phyloP scores from a whole-genome alignment of 2,797 vertebrate species.

The Pantherophis alleghaniensis region DNA sequence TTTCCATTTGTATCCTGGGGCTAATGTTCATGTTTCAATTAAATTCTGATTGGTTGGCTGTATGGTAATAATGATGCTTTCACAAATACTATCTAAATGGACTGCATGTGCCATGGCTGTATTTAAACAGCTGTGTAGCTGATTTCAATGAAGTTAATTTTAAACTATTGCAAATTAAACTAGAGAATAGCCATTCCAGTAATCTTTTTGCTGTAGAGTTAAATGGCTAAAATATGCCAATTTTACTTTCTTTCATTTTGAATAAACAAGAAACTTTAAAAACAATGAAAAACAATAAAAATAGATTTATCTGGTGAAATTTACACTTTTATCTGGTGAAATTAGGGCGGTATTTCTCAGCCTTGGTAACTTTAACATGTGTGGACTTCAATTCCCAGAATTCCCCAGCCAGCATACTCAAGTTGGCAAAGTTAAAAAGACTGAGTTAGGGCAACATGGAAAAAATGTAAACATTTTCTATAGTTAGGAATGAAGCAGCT shows the following conservation, averaged over 20 bases:
- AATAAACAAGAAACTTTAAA: conserved; percentile 5
- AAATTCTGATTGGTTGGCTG: neutral
- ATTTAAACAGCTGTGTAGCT: accelerated
- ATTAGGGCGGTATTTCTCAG: neutral
- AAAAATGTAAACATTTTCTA: conserved; percentile 2
- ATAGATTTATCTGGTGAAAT: neutral
- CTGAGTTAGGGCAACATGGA: conserved; percentile 6
- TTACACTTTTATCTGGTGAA: neutral
- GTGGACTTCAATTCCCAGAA: neutral
- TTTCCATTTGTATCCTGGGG: neutral
- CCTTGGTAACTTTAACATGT: neutral
- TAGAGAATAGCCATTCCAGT: neutral
- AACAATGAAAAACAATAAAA: neutral
- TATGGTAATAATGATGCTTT: neutral
- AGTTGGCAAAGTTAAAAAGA: neutral
- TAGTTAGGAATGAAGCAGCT: conserved; percentile 51
- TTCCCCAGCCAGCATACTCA: neutral
- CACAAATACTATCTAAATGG: neutral
- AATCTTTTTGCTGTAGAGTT: conserved; percentile 7
- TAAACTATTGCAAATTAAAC: neutral
- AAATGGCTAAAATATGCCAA: conserved; percentile 44
- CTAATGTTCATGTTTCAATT: neutral
- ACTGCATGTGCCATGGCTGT: neutral
- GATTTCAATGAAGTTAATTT: accelerated
- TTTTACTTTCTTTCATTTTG: neutral